These are phyloP conservation scores for Pluvialis apricaria DNA, from an alignment of 2,113 vertebrate species.

Conservation along the genomic window DNA sequence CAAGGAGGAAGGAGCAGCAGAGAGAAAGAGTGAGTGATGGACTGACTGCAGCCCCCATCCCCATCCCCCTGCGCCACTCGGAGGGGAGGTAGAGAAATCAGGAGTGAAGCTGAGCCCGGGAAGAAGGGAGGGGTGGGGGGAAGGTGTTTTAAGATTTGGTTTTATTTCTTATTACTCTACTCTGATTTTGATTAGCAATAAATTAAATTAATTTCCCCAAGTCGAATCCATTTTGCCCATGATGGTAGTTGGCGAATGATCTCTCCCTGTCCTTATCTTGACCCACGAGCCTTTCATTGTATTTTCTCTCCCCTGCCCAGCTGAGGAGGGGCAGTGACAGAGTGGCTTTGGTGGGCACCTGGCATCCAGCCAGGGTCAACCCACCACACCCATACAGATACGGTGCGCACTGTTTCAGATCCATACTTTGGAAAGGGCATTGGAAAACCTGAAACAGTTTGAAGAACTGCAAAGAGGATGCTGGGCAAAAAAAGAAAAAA, in stretches of 20 bases:
- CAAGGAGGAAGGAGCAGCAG: no score
- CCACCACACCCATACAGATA: no score
- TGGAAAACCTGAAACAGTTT: background rate
- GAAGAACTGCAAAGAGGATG: background rate
- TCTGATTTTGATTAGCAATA: background rate
- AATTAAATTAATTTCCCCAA: background rate
- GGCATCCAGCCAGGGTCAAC: background rate
- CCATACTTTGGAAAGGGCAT: background rate
- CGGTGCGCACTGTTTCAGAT: background rate
- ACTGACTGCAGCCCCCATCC: rapidly evolving
- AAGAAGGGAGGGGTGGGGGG: background rate
- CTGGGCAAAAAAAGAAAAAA: background rate
- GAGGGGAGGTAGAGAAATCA: background rate
- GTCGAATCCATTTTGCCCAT: background rate
- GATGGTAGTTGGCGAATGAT: background rate
- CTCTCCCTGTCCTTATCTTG: background rate
- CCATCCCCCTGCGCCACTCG: rapidly evolving
- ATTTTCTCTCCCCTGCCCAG: background rate
- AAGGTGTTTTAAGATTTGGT: background rate
- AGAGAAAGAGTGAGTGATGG: background rate
- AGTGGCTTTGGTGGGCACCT: background rate
- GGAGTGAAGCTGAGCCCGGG: background rate
- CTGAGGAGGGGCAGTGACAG: background rate
- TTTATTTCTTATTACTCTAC: rapidly evolving
- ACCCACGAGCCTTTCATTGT: background rate